These are phyloP conservation scores for Colius striatus DNA, from an alignment of 2,113 vertebrate species.

Conservation along the genomic window DNA sequence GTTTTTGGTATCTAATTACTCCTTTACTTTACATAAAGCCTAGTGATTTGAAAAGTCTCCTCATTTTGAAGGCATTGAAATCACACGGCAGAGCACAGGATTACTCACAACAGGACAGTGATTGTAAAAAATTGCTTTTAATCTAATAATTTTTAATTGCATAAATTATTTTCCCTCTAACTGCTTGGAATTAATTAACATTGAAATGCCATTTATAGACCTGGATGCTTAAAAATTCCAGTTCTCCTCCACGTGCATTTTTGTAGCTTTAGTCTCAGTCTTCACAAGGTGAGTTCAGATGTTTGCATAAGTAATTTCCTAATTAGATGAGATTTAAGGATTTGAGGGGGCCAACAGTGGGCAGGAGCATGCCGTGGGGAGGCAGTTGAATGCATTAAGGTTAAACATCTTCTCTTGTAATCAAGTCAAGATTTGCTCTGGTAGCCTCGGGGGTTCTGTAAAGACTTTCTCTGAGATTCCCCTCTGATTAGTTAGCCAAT, in stretches of 20 bases:
- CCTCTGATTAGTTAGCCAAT: not conserved
- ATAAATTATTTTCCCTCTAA: conserved; percentile 13
- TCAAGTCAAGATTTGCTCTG: not conserved
- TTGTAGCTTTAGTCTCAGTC: not conserved
- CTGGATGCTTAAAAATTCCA: not conserved
- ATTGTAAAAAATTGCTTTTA: conserved; percentile 20
- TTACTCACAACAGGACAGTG: not conserved
- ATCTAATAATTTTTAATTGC: conserved; percentile 62
- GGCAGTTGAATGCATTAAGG: not conserved
- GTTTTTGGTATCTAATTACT: conserved; percentile 32
- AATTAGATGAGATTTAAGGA: not conserved
- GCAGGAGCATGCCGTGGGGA: not conserved
- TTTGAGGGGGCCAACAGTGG: not conserved
- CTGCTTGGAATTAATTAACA: conserved; percentile 19
- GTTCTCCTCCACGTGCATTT: not conserved
- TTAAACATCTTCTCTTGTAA: not conserved
- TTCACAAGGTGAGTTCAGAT: not conserved
- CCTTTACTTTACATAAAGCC: conserved; percentile 36
- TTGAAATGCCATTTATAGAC: not conserved
- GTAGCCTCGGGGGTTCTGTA: not conserved
- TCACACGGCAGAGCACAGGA: not conserved
- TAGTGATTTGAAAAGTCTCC: conserved; percentile 12
- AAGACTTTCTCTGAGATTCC: not conserved
- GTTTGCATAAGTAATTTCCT: not conserved
- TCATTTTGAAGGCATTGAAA: not conserved